Base-by-base conservation (phyloP, 1,140 invertebrate species). In the Radopholus similis region DNA sequence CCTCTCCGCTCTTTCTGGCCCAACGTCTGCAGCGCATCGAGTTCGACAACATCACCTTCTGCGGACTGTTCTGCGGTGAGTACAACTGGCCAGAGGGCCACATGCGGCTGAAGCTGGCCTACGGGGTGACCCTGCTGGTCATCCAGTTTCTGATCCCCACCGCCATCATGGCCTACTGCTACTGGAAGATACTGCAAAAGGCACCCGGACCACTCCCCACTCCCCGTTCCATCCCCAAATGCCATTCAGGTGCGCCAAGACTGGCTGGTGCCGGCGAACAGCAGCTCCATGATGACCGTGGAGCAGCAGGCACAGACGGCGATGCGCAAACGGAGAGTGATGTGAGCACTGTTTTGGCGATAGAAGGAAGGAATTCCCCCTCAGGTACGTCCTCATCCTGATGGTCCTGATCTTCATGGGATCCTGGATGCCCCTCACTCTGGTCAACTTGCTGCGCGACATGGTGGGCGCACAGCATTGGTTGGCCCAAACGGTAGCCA, bases 131-230 rank as follows among this genome's bases (percentile, higher is more conserved):
- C 26, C 37, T 81, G 44, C 55, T 81, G 9, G 56, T 77, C 26
- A 62, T 82, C 37, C 80, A 82, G 68, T 80, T 75, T 54, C 44
- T 82, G 6, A 69, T 82, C 37, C 79, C 79, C 4, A 75, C 68
- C 2, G 37, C 70, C 3, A 80, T 81, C 18, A 80, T 81, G 73
- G 62, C 77, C 6, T 82, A 82, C 54, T 81, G 80, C 53, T 81
- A 81, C 66, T 82, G 78, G 80, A 82, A 82, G 62, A 81, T 81
- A 28, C 66, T 81, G n/a, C 79, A 81, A 64, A 81, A 81, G 77
- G 77, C 38, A 13, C 30, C 28, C 37, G 1, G 11, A 69, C n/a
- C n/a, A n/a, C n/a, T n/a, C n/a, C n/a, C n/a, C n/a, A n/a, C n/a
- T n/a, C n/a, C n/a, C n/a, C n/a, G n/a, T 15, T 15, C 13, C 13